These are phyloP conservation scores for Tridacna crocea DNA, from an alignment of 2,888 invertebrate genomes.

Conservation along the genomic window DNA sequence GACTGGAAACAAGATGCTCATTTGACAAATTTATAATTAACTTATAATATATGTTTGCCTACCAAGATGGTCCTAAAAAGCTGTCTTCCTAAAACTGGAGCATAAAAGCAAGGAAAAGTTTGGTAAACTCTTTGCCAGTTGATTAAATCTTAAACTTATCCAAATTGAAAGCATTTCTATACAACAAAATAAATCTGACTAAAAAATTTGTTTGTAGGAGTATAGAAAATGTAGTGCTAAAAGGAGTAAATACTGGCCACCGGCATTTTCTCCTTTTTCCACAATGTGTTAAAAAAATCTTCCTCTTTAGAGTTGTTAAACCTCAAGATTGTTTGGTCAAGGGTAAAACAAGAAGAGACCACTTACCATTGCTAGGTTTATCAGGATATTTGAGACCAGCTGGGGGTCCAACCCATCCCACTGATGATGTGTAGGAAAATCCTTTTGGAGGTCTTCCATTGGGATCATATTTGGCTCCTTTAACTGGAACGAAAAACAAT, in stretches of 20 bases:
- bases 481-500: slow-evolving; percentile 63
- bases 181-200: background rate
- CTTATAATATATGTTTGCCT: no score
- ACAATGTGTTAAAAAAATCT: background rate
- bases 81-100: no score
- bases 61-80: no score
- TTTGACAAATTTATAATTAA: no score
- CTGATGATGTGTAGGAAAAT: slow-evolving; percentile 40
- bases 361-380: slow-evolving; percentile 49
- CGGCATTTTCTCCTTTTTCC: background rate
- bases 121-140: background rate
- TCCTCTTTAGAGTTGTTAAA: background rate
- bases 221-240: no score
- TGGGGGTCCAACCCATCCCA: slow-evolving; percentile 75
- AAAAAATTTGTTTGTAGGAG: no score
- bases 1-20: no score
- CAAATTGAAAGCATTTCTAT: background rate
- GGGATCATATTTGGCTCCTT: slow-evolving; percentile 72
- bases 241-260: no score
- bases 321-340: background rate
- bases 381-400: slow-evolving; percentile 70
- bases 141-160: background rate
- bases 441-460: slow-evolving; percentile 66
- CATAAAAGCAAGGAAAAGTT: no score
- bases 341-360: background rate